Conservation (phyloP, 2,797 vertebrate genomes). For the Hyperoplus immaculatus region DNA sequence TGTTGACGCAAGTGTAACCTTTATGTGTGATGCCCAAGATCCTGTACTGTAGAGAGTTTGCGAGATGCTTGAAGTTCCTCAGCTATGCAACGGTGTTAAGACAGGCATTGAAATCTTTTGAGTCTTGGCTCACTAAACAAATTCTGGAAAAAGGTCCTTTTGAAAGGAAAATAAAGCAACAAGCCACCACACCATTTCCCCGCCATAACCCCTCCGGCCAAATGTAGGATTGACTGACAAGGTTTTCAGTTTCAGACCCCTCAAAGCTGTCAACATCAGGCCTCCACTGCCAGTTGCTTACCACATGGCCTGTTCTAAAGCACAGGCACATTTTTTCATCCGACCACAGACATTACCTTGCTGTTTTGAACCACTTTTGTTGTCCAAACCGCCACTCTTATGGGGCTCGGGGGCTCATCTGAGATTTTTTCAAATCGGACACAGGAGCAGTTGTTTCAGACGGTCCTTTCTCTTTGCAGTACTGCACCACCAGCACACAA, state of each 20-base stretch:
- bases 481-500: conserved; percentile 27
- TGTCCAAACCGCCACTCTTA: conserved; percentile 48
- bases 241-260: conserved; percentile 72
- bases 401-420: conserved; percentile 59
- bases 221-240: conserved; percentile 69
- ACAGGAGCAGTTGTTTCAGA: conserved; percentile 64
- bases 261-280: conserved; percentile 74
- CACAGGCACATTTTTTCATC: conserved; percentile 50
- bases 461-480: conserved; percentile 45
- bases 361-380: conserved; percentile 53
- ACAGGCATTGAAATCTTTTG: conserved; percentile 20
- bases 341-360: conserved; percentile 60
- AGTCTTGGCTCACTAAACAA: conserved; percentile 38
- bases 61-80: conserved; percentile 13
- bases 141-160: conserved; percentile 58
- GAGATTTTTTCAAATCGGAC: conserved; percentile 61
- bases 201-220: conserved; percentile 52
- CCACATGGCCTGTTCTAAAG: conserved; percentile 52
- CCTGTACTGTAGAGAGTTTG: neutral
- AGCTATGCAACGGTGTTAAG: conserved; percentile 15
- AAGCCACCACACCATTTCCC: conserved; percentile 44
- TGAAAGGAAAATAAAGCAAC: conserved; percentile 68
- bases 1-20: conserved; percentile 3
- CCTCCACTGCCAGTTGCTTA: conserved; percentile 66
- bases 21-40: conserved; percentile 6